Base-by-base conservation (phyloP, 2,888 invertebrate genomes). In the Drosophila antonietae region DNA sequence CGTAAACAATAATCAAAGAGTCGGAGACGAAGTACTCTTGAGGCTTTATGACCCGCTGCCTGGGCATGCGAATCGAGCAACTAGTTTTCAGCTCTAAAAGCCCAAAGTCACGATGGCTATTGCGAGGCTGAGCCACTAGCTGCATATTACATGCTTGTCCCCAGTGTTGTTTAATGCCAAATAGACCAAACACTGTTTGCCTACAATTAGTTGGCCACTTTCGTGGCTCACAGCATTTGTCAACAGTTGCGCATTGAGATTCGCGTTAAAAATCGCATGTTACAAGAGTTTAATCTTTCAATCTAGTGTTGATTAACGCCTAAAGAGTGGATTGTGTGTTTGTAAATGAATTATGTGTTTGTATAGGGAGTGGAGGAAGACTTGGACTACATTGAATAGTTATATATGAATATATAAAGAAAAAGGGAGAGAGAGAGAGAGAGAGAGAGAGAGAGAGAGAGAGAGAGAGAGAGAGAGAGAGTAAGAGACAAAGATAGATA, bases 221-320 rank as follows among this genome's bases (percentile, higher is more conserved):
- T 12, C 52, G 6, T 41, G 60, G 12, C 37, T 66, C 51, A 39
- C 56, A 44, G 44, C 47, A 43, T 59, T 43, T 41, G 44, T 18
- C 18, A 20, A 41, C 1, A 47, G 2, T 20, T 33, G 28, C 43
- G 28, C 41, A 23, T 39, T 28, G 28, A 60, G 53, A 44, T 23
- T 43, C 7, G 18, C 53, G 18, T 41, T 23, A 28, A 67, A 53
- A 59, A 31, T 43, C 12, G 23, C 58, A 61, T 52, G 43, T 74
- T 56, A 73, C 62, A 64, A 63, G 71, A 59, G 61, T 83, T 63
- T 78, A 12, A 1, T 14, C 53, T 55, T 43, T 31, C 28, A 31
- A 56, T 43, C 31, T 14, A 56, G 55, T 55, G 55, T 55, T 55
- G 41, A 55, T 55, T 55, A 41, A 55, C 41, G 31, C 15, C 41